phyloP scores from a whole-genome alignment of 2,888 invertebrate genomes.

The Monopis laevigella region DNA sequence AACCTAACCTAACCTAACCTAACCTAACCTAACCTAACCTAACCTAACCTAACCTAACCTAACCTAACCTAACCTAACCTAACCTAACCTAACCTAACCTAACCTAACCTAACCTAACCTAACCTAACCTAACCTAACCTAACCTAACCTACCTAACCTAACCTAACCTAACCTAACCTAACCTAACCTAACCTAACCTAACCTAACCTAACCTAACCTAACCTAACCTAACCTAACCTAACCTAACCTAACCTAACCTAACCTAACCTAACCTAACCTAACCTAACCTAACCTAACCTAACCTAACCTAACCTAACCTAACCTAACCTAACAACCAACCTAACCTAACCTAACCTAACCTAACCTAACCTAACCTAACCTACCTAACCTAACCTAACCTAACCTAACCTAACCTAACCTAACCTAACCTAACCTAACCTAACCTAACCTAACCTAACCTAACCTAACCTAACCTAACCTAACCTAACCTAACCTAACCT shows the following conservation, averaged over 20 bases:
- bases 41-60: slow-evolving; percentile 10
- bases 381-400: slow-evolving; percentile 5
- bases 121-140: too few species aligned
- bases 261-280: slow-evolving; percentile 7
- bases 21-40: neutral
- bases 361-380: slow-evolving; percentile 7
- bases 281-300: slow-evolving; percentile 6
- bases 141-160: slow-evolving; percentile 20
- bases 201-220: slow-evolving; percentile 18
- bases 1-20: neutral
- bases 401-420: slow-evolving; percentile 11
- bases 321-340: neutral
- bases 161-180: slow-evolving; percentile 26
- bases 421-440: slow-evolving; percentile 12
- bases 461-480: slow-evolving; percentile 12
- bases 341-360: slow-evolving; percentile 4
- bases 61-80: slow-evolving; percentile 9
- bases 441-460: slow-evolving; percentile 12
- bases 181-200: slow-evolving; percentile 22
- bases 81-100: slow-evolving; percentile 10
- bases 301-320: neutral
- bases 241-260: slow-evolving; percentile 12
- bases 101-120: too few species aligned
- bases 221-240: slow-evolving; percentile 10
- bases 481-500: slow-evolving; percentile 10